Conservation (phyloP, 2,113 vertebrate genomes). For the Okapia johnstoni region DNA sequence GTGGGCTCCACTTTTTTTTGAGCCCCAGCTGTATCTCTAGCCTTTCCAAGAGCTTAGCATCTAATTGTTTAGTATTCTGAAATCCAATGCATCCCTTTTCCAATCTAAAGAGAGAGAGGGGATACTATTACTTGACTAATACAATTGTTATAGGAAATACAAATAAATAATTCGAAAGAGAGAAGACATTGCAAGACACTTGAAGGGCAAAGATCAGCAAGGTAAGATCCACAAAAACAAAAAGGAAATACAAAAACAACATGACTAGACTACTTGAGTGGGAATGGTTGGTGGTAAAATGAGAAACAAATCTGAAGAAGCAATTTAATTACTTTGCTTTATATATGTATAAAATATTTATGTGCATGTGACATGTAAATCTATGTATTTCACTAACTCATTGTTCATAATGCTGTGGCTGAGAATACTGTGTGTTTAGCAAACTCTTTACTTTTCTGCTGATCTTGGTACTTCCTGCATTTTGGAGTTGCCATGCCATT, state of each 20-base stretch:
- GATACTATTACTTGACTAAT: neutral
- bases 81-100: neutral
- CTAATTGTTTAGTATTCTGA: neutral
- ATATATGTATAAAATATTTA: neutral
- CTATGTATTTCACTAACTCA: neutral
- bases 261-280: neutral
- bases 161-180: neutral
- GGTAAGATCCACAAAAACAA: neutral
- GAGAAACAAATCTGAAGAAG: neutral
- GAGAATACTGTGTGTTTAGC: neutral
- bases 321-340: neutral
- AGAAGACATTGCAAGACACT: neutral
- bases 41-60: neutral
- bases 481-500: neutral
- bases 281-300: neutral
- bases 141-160: neutral
- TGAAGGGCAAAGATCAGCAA: neutral
- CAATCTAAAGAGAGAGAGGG: neutral
- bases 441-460: neutral
- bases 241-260: neutral
- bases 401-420: neutral
- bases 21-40: neutral
- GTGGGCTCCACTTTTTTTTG: neutral
- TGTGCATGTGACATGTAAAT: neutral
- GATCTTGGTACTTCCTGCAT: neutral